A percentile compares a stretch with the other conserved stretches of the same genome.
Evolutionary conservation across 2,113 vertebrate species (phyloP).

Genomic region (Anoura caudifer): DNA sequence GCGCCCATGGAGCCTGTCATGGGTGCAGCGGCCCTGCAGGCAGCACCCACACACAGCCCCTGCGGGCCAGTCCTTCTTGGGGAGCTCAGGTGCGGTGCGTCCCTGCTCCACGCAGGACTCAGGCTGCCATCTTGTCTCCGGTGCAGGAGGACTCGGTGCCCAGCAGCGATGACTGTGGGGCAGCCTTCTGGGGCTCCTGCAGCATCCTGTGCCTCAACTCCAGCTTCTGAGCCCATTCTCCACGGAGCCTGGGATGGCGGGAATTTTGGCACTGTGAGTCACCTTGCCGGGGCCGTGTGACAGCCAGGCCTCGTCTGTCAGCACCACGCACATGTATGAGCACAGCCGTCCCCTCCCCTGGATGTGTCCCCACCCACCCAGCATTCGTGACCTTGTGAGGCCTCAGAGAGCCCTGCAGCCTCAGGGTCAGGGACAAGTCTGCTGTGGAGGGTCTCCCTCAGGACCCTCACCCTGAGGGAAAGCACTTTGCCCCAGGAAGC

Average conservation of each 20-base stretch:
- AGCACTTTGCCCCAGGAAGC: not conserved
- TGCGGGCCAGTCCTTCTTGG: too few species aligned
- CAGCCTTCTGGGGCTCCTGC: rapidly evolving
- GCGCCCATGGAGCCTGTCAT: not conserved
- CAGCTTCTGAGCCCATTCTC: not conserved
- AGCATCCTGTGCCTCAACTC: not conserved
- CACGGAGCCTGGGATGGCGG: not conserved
- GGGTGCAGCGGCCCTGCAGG: not conserved
- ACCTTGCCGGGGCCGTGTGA: rapidly evolving
- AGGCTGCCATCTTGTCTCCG: rapidly evolving
- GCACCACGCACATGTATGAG: not conserved
- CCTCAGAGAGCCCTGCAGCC: not conserved
- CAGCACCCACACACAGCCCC: not conserved
- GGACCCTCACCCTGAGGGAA: not conserved
- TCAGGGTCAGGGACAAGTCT: not conserved
- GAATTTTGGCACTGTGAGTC: not conserved
- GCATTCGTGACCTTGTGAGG: not conserved
- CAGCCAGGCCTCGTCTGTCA: not conserved
- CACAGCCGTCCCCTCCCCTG: not conserved
- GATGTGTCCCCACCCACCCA: too few species aligned
- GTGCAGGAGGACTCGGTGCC: too few species aligned
- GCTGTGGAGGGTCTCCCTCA: not conserved
- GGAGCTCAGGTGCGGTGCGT: not conserved
- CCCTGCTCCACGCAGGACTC: not conserved
- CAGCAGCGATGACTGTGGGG: rapidly evolving